These are phyloP conservation scores for Morpho achilles DNA, from an alignment of 2,888 invertebrate genomes.

Conservation along the genomic window DNA sequence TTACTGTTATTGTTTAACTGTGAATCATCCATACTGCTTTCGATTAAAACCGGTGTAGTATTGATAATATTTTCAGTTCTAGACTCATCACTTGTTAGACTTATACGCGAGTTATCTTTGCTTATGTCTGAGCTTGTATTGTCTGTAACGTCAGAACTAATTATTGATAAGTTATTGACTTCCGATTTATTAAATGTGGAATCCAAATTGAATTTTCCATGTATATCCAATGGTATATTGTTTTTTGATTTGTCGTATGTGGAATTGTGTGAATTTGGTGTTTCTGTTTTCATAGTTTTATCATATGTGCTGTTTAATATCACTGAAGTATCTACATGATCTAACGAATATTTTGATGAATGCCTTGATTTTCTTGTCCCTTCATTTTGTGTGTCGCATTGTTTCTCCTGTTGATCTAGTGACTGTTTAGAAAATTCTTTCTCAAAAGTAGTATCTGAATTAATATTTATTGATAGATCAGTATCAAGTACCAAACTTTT, in stretches of 20 bases:
- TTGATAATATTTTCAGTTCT: constrained; percentile 51
- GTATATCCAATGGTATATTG: constrained; percentile 21
- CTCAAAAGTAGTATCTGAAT: constrained; percentile 24
- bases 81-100: constrained; percentile 62
- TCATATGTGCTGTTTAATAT: constrained; percentile 27
- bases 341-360: constrained; percentile 5
- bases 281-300: constrained; percentile 13
- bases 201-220: constrained; percentile 27
- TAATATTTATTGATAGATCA: constrained; percentile 11
- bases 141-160: constrained; percentile 45
- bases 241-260: constrained; percentile 19
- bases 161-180: constrained; percentile 32
- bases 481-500: background rate
- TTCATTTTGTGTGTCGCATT: constrained; percentile 10
- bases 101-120: constrained; percentile 45
- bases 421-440: constrained; percentile 15
- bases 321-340: background rate
- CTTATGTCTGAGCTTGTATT: constrained; percentile 46
- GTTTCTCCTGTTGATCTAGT: constrained; percentile 3
- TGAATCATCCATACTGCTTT: constrained; percentile 60
- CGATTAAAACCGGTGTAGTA: constrained; percentile 55
- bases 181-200: constrained; percentile 46
- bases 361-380: background rate
- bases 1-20: constrained; percentile 1
- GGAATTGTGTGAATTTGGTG: constrained; percentile 2